Evolutionary conservation across 2,113 vertebrate genomes (phyloP), one percentile per base, ranked within the genome.

Genomic region (Phylloscopus trochiloides): DNA sequence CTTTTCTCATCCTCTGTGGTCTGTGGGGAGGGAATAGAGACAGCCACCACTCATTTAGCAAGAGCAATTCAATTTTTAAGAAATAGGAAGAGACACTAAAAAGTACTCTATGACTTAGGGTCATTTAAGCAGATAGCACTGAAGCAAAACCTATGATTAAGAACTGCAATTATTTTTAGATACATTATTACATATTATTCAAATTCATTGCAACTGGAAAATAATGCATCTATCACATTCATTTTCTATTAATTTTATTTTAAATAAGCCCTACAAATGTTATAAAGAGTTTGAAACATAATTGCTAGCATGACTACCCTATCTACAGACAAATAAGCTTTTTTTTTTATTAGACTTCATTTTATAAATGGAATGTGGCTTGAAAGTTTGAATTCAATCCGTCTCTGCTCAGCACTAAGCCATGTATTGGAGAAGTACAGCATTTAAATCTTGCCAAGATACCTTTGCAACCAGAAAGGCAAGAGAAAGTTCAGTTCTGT

Each of bases 401-500:
- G 87, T 92, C 90, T 93, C 92, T 72, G 20, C 75, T 92, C 63
- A 70, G 88, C 42, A 85, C 45, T 97, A 97, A 95, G 62, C 66
- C 75, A 26, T 70, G 34, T 87, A 80, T 57, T 80, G 84, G 74
- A 90, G 87, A 96, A 50, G 86, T 72, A 73, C 50, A 87, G 58
- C 87, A 88, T 96, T 95, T 96, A 93, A 96, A 94, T 91, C 47
- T 91, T 95, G 65, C 87, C 88, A 93, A 61, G 81, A 59, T 91
- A 66, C 85, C 92, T 97, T 91, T 91, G 57, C 77, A 85, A 86
- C 47, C 76, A 83, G 66, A 86, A 95, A 68, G 85, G 92, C 86
- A 90, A 87, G 62, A 84, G 38, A 96, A 97, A 97, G 95, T 97
- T 98, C 93, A 96, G 81, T 88, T 94, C 66, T 81, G 34, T 47